phyloP scores from a whole-genome alignment of 2,113 vertebrate species.

The Speoplatyrhinus poulsoni region DNA sequence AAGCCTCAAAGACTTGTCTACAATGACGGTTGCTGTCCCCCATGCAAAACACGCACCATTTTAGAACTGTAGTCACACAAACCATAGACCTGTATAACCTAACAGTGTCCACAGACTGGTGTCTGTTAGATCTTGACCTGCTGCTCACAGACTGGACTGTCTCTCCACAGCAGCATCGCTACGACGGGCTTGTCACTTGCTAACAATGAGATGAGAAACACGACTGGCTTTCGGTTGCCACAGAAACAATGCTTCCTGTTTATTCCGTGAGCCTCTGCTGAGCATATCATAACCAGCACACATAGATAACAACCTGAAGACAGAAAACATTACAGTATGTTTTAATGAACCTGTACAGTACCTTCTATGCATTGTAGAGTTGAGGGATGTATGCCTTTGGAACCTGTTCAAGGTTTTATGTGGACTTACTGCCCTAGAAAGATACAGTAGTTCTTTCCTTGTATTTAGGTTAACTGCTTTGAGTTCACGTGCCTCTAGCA shows the following conservation, averaged over 20 bases:
- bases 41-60: no score
- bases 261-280: slow-evolving; percentile 19
- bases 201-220: slow-evolving; percentile 38
- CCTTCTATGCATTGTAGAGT: neutral
- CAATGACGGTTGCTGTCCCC: no score
- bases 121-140: slow-evolving; percentile 27
- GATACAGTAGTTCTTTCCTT: neutral
- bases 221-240: slow-evolving; percentile 15
- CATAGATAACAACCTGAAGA: neutral
- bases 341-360: slow-evolving; percentile 10
- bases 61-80: no score
- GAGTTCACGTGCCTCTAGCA: neutral
- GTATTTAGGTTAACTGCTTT: neutral
- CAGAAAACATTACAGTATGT: neutral
- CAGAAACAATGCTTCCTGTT: slow-evolving; percentile 48
- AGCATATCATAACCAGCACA: slow-evolving; percentile 3
- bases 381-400: neutral
- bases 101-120: slow-evolving; percentile 5
- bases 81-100: neutral
- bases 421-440: no score
- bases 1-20: neutral
- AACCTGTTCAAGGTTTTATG: neutral
- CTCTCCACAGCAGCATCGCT: slow-evolving; percentile 34
- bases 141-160: slow-evolving; percentile 23
- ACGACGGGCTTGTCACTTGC: neutral